A percentile compares a stretch with the other conserved stretches of the same genome.
phyloP scores from a whole-genome alignment of 2,113 vertebrate species.

The Astur gentilis region DNA sequence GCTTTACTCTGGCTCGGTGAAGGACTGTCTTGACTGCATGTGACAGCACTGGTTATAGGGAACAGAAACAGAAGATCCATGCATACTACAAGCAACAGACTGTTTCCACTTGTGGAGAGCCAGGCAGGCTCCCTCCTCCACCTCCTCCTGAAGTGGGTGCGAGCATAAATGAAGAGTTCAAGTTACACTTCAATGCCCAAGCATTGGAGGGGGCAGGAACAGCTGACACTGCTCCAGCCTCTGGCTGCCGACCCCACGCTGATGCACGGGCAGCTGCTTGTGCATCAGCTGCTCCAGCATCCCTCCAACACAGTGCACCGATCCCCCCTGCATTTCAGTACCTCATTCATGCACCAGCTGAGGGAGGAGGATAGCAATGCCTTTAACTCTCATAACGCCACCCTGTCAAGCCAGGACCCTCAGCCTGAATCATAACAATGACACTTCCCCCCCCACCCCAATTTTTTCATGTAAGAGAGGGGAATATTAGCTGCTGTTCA shows the following conservation, averaged over 20 bases:
- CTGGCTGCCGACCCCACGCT: accelerated
- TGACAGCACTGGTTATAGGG: accelerated
- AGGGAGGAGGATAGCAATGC: background rate
- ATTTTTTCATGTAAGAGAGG: background rate
- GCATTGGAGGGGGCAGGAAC: background rate
- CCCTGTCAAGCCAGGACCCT: background rate
- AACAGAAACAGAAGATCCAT: background rate
- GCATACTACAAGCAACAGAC: background rate
- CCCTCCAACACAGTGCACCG: background rate
- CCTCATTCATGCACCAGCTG: background rate
- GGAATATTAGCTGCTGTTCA: background rate
- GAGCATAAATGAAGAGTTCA: background rate
- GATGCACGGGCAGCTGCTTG: background rate
- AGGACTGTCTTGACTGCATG: background rate
- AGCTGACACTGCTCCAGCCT: background rate
- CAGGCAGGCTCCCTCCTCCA: background rate
- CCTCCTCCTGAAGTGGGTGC: background rate
- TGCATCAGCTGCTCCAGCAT: background rate
- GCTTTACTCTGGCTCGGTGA: background rate
- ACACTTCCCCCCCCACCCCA: background rate
- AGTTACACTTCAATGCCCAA: background rate
- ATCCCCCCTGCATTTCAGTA: background rate
- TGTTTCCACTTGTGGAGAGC: background rate
- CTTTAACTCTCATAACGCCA: accelerated
- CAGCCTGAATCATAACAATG: background rate